Percentiles rank a stretch among this genome's conserved stretches.
These are phyloP conservation scores for Nycticryphes semicollaris DNA, from an alignment of 2,113 vertebrate species.

Conservation along the genomic window DNA sequence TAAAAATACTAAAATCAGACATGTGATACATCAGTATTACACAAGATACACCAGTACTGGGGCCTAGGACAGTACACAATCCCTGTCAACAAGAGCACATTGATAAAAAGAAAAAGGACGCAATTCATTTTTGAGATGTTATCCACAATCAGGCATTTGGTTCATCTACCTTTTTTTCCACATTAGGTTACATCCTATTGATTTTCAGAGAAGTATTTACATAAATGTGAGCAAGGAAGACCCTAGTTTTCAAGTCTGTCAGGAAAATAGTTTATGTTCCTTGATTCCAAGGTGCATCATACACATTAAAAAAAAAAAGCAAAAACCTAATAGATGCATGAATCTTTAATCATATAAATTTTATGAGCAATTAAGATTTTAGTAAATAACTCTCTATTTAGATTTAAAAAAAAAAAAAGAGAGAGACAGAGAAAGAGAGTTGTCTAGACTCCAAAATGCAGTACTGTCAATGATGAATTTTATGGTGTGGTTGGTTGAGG, in stretches of 20 bases:
- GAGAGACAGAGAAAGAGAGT: neutral
- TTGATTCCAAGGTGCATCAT: slow-evolving; percentile 66
- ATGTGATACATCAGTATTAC: slow-evolving; percentile 77
- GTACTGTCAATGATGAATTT: neutral
- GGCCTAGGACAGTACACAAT: slow-evolving; percentile 80
- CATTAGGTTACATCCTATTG: slow-evolving; percentile 45
- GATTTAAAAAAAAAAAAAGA: neutral
- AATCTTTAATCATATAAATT: slow-evolving; percentile 26
- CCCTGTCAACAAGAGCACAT: slow-evolving; percentile 79
- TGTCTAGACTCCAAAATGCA: slow-evolving; percentile 15
- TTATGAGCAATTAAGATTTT: slow-evolving; percentile 14
- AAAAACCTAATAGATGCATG: neutral
- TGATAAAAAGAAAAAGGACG: neutral
- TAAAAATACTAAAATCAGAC: slow-evolving; percentile 72
- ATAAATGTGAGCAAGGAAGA: slow-evolving; percentile 72
- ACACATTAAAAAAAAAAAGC: neutral
- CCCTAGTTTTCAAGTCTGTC: slow-evolving; percentile 81
- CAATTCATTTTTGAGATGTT: slow-evolving; percentile 64
- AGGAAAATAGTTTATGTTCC: slow-evolving; percentile 73
- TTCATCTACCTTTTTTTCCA: slow-evolving; percentile 48
- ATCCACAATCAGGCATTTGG: slow-evolving; percentile 68
- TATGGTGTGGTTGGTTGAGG: neutral
- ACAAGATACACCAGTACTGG: slow-evolving; percentile 81
- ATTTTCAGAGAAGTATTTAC: slow-evolving; percentile 75
- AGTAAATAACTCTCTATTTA: slow-evolving; percentile 17